These are phyloP conservation scores for Polydrusus cervinus DNA, from an alignment of 2,888 invertebrate species.

Conservation along the genomic window DNA sequence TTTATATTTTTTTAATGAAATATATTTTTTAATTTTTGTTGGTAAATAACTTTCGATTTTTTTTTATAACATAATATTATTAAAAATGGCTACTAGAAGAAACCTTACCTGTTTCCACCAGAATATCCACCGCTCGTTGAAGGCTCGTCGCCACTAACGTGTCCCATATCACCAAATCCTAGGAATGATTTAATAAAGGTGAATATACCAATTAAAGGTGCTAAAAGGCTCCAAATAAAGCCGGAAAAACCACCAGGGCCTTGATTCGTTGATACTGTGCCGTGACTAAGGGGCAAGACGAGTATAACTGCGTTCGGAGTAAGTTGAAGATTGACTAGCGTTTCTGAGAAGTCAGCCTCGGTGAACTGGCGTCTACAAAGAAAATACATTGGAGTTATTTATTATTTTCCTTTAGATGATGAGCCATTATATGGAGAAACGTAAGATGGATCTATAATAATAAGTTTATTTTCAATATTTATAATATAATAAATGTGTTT, in stretches of 20 bases:
- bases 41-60: too few relatives aligned
- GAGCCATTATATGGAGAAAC: too few relatives aligned
- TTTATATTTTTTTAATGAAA: too few relatives aligned
- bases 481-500: too few relatives aligned
- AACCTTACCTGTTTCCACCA: conserved; percentile 45
- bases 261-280: conserved; percentile 57
- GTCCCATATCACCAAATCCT: conserved; percentile 59
- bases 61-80: too few relatives aligned
- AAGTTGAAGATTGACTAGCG: conserved; percentile 79
- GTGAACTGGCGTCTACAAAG: conserved; percentile 77
- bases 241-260: conserved; percentile 68
- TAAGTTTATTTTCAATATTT: too few relatives aligned
- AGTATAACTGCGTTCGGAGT: conserved; percentile 85
- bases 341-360: conserved; percentile 72
- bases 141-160: conserved; percentile 66
- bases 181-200: conserved; percentile 73
- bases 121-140: conserved; percentile 41
- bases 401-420: too few relatives aligned
- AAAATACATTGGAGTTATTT: too few relatives aligned
- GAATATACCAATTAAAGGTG: conserved; percentile 76
- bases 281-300: conserved; percentile 77
- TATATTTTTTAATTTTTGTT: too few relatives aligned
- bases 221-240: conserved; percentile 76
- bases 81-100: background rate
- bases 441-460: too few relatives aligned